These are phyloP conservation scores for Protobothrops flavoviridis DNA, from an alignment of 2,113 vertebrate species.

Conservation along the genomic window DNA sequence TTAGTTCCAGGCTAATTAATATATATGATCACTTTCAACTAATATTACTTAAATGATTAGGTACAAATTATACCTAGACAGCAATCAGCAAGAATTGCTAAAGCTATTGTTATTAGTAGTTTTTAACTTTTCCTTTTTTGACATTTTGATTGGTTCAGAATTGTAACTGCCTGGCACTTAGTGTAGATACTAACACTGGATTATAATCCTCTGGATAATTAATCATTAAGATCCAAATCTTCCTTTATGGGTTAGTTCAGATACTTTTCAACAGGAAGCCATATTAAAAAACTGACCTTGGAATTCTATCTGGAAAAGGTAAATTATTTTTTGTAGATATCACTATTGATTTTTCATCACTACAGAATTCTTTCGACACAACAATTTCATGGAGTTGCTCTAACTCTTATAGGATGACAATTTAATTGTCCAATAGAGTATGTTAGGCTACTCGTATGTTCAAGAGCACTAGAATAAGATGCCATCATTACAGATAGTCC, in stretches of 20 bases:
- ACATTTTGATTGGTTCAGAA: not conserved
- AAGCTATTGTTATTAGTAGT: not conserved
- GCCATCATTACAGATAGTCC: not conserved
- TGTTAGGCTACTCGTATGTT: not conserved
- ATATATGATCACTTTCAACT: not conserved
- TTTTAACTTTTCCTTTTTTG: not conserved
- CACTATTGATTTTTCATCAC: not conserved
- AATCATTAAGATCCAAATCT: not conserved
- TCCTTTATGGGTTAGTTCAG: not conserved
- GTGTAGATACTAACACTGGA: not conserved
- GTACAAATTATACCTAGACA: not conserved
- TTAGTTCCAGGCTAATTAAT: not conserved
- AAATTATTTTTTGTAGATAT: not conserved
- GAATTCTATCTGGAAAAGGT: not conserved
- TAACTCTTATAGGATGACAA: not conserved
- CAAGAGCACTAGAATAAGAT: not conserved
- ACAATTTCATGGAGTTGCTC: not conserved
- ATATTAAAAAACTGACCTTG: not conserved
- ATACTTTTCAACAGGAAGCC: not conserved
- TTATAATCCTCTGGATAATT: not conserved
- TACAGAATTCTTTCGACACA: not conserved
- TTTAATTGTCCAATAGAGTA: not conserved
- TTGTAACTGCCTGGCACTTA: not conserved
- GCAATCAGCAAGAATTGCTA: not conserved
- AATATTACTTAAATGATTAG: not conserved